Evolutionary conservation across 1,140 invertebrate genomes (phyloP).

Genomic region (Gonatopus flavifemur): DNA sequence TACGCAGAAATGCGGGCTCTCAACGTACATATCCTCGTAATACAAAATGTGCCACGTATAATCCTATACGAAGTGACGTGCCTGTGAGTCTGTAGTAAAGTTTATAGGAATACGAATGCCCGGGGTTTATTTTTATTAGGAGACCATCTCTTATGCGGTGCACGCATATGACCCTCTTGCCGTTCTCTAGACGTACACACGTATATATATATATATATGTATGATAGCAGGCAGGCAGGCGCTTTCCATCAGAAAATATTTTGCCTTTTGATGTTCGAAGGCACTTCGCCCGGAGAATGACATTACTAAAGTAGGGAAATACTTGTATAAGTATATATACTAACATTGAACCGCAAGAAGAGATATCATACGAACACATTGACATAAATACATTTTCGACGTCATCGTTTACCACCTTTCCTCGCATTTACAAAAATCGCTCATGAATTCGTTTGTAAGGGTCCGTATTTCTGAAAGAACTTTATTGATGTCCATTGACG

Average conservation of each 20-base stretch:
- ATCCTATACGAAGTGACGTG: background rate
- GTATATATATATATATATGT: too few species aligned
- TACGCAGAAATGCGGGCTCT: slow-evolving; percentile 26
- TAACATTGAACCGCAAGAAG: too few species aligned
- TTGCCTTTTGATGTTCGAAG: slow-evolving; percentile 41
- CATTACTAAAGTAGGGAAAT: slow-evolving; percentile 33
- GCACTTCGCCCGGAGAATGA: slow-evolving; percentile 33
- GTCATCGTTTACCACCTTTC: slow-evolving; percentile 28
- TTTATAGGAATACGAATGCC: slow-evolving; percentile 42
- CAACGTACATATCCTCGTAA: slow-evolving; percentile 14
- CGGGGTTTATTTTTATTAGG: slow-evolving; percentile 41
- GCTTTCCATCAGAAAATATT: slow-evolving; percentile 40
- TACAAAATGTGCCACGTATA: background rate
- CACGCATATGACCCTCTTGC: slow-evolving; percentile 18
- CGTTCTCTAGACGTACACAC: background rate
- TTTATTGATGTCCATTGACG: too few species aligned
- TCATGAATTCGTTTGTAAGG: too few species aligned
- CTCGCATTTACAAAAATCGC: too few species aligned
- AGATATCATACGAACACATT: too few species aligned
- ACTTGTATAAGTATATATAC: too few species aligned
- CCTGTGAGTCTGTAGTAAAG: slow-evolving; percentile 23
- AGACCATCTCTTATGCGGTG: slow-evolving; percentile 23
- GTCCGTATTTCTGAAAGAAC: too few species aligned
- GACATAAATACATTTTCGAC: too few species aligned
- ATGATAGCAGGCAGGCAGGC: background rate